phyloP scores from a whole-genome alignment of 2,888 invertebrate species.

The Rhodophaea formosa region DNA sequence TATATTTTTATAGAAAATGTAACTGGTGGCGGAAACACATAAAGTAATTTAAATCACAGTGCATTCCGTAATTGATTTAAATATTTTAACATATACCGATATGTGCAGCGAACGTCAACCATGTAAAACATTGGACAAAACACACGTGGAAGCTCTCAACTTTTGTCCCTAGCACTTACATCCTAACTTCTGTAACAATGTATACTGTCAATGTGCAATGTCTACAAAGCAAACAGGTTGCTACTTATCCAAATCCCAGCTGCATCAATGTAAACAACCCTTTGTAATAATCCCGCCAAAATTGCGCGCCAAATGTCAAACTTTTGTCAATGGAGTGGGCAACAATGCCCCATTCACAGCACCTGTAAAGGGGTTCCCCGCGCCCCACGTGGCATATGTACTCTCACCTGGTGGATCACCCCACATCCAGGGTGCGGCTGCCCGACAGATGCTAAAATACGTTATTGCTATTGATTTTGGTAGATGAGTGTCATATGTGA shows the following conservation, averaged over 20 bases:
- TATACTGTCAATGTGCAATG: neutral
- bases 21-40: no score
- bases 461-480: conserved; percentile 67
- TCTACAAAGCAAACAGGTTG: conserved; percentile 21
- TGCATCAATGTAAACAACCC: conserved; percentile 56
- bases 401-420: conserved; percentile 69
- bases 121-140: no score
- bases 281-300: conserved; percentile 60
- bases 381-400: conserved; percentile 66
- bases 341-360: conserved; percentile 66
- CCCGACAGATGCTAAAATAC: conserved; percentile 81
- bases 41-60: no score
- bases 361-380: conserved; percentile 76
- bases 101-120: no score
- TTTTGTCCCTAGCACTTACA: neutral
- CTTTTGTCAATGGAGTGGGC: conserved; percentile 66
- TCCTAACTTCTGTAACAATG: no score
- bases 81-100: no score
- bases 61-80: no score
- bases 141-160: neutral
- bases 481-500: conserved; percentile 26
- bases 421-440: conserved; percentile 63
- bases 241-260: conserved; percentile 34
- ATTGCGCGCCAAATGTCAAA: conserved; percentile 67
- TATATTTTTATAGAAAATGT: no score